These are phyloP conservation scores for Acipenser ruthenus DNA, from an alignment of 2,797 vertebrate species.

Conservation along the genomic window DNA sequence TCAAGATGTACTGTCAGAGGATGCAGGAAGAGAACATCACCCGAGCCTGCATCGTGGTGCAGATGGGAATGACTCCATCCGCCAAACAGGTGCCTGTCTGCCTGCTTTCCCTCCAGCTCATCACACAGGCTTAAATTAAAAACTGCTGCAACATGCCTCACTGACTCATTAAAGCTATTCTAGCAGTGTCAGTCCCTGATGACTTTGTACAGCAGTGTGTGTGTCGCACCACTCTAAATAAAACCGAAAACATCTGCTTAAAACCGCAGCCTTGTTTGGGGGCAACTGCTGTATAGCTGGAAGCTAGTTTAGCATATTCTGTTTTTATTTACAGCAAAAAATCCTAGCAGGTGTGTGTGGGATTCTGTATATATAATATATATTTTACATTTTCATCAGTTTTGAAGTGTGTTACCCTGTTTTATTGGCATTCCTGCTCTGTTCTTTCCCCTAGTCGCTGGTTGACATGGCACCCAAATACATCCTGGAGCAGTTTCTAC, in stretches of 20 bases:
- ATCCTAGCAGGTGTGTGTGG: too few species aligned
- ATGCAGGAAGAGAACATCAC: conserved; percentile 99
- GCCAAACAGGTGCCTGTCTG: conserved; percentile 78
- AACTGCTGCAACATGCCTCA: too few species aligned
- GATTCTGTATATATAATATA: too few species aligned
- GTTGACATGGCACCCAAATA: conserved; percentile 98
- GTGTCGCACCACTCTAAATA: too few species aligned
- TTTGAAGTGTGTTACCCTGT: neutral
- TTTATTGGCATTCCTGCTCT: fast-evolving
- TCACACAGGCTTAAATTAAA: neutral
- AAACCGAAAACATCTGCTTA: too few species aligned
- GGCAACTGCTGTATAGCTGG: too few species aligned
- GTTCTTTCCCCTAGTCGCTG: conserved; percentile 65
- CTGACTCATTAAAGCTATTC: too few species aligned
- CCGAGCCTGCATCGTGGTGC: conserved; percentile 85
- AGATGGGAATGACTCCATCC: conserved; percentile 96
- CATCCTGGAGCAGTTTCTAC: conserved; percentile 92
- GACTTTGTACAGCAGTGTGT: too few species aligned
- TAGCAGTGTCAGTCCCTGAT: too few species aligned
- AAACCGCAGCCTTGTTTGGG: too few species aligned
- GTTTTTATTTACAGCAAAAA: too few species aligned
- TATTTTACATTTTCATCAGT: neutral
- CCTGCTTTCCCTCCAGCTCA: neutral
- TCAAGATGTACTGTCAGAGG: conserved; percentile 96
- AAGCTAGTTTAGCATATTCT: too few species aligned